These are phyloP conservation scores for Carassius auratus DNA, from an alignment of 2,113 vertebrate genomes.

Conservation along the genomic window DNA sequence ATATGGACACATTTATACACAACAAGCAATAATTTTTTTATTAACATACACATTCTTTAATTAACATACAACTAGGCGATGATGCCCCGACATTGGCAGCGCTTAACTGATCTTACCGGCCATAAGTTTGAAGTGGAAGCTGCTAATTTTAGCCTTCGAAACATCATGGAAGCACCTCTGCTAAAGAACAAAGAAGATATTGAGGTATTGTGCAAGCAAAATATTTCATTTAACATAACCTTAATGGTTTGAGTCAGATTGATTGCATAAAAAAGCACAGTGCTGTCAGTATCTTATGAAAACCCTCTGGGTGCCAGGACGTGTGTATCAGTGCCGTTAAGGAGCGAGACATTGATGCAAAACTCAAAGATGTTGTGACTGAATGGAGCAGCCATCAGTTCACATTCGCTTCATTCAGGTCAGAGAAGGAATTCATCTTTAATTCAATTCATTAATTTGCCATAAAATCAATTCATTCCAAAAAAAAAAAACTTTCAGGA, in stretches of 20 bases:
- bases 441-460: not conserved
- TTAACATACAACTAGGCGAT: conserved; percentile 74
- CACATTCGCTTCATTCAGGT: conserved; percentile 70
- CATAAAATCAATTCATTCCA: not conserved
- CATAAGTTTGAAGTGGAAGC: conserved; percentile 79
- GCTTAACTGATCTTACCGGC: conserved; percentile 74
- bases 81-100: conserved; percentile 82
- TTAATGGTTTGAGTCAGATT: not conserved
- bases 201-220: conserved; percentile 70
- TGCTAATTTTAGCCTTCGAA: conserved; percentile 77
- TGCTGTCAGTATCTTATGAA: not conserved
- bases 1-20: not conserved
- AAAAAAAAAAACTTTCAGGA: conserved; percentile 62
- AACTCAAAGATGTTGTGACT: conserved; percentile 76
- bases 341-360: conserved; percentile 84
- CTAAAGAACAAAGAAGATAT: conserved; percentile 82
- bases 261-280: not conserved
- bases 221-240: not conserved
- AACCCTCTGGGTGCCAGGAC: conserved; percentile 69
- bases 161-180: conserved; percentile 79
- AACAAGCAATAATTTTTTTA: not conserved
- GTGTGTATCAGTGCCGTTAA: conserved; percentile 84
- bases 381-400: conserved; percentile 80
- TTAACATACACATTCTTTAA: not conserved
- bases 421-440: not conserved